These are phyloP conservation scores for Paelopatides confundens DNA, from an alignment of 53 echinoderm and acorn worm genomes.

Conservation along the genomic window DNA sequence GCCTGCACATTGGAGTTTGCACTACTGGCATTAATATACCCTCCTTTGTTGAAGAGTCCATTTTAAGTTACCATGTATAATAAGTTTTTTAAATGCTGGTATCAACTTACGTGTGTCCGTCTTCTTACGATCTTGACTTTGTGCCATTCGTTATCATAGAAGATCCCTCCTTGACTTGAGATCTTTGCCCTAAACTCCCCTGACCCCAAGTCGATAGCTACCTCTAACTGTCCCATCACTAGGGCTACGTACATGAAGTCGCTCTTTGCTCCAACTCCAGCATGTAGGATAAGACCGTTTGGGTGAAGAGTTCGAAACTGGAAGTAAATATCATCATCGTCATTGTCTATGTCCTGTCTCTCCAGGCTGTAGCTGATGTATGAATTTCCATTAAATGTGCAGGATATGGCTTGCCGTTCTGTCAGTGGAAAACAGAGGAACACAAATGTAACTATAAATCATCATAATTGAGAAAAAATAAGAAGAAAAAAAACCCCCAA, in stretches of 20 bases:
- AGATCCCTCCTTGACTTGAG: conserved; percentile 41
- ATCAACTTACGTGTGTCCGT: conserved; percentile 61
- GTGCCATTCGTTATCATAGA: conserved; percentile 90
- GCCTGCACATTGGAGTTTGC: no score
- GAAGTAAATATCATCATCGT: conserved; percentile 77
- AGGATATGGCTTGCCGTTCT: conserved; percentile 70
- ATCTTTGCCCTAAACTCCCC: conserved; percentile 79
- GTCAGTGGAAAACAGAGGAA: background rate
- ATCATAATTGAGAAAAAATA: no score
- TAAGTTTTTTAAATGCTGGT: no score
- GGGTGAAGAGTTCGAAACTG: conserved; percentile 82
- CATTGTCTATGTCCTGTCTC: conserved; percentile 58
- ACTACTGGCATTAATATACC: no score
- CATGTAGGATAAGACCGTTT: conserved; percentile 68
- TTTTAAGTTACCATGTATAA: no score
- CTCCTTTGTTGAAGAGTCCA: no score
- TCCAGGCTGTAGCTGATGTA: conserved; percentile 86
- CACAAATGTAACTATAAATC: no score
- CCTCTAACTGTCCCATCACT: conserved; percentile 73
- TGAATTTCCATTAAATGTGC: conserved; percentile 82
- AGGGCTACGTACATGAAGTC: conserved; percentile 89
- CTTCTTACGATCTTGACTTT: conserved; percentile 81
- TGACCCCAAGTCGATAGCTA: conserved; percentile 83
- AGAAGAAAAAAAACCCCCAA: no score
- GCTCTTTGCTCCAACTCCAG: conserved; percentile 42